Evolutionary conservation across 1,140 invertebrate species (phyloP).

Genomic region (Leptoteleia sp.): DNA sequence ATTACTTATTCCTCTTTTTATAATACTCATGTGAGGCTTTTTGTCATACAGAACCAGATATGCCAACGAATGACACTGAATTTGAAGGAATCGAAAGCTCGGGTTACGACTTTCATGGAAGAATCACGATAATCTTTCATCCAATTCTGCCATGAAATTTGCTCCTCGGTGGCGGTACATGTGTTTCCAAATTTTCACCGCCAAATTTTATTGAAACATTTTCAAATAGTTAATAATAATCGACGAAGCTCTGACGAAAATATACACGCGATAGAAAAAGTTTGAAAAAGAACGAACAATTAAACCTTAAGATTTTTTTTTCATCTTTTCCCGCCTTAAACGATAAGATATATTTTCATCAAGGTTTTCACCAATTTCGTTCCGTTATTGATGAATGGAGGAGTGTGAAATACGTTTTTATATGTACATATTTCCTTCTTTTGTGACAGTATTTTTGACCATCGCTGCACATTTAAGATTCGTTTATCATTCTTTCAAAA

Average conservation of each 20-base stretch:
- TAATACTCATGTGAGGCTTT: background rate
- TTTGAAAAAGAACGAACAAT: slow-evolving; percentile 7
- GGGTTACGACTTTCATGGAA: background rate
- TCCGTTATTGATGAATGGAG: slow-evolving; percentile 31
- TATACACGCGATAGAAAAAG: slow-evolving; percentile 13
- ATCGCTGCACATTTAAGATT: slow-evolving; percentile 24
- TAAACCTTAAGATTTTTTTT: background rate
- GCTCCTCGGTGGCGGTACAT: background rate
- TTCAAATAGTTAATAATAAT: slow-evolving; percentile 12
- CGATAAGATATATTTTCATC: slow-evolving; percentile 21
- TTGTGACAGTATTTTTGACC: slow-evolving; percentile 16
- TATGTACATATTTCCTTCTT: slow-evolving; percentile 40
- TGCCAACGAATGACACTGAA: background rate
- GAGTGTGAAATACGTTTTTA: slow-evolving; percentile 45
- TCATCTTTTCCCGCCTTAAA: slow-evolving; percentile 11
- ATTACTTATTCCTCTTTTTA: background rate
- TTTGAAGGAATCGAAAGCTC: slow-evolving; percentile 9
- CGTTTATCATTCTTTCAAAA: slow-evolving; percentile 17
- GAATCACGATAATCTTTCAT: too few relatives aligned
- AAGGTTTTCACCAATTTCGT: slow-evolving; percentile 17
- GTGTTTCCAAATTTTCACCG: slow-evolving; percentile 30
- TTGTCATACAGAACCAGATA: slow-evolving; percentile 5
- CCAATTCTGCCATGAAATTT: slow-evolving; percentile 6
- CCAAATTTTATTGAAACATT: slow-evolving; percentile 26
- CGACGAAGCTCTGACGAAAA: slow-evolving; percentile 18